Evolutionary conservation across 2,888 invertebrate genomes (phyloP), one percentile per base, ranked within the genome.

Genomic region (Anticlea derivata): DNA sequence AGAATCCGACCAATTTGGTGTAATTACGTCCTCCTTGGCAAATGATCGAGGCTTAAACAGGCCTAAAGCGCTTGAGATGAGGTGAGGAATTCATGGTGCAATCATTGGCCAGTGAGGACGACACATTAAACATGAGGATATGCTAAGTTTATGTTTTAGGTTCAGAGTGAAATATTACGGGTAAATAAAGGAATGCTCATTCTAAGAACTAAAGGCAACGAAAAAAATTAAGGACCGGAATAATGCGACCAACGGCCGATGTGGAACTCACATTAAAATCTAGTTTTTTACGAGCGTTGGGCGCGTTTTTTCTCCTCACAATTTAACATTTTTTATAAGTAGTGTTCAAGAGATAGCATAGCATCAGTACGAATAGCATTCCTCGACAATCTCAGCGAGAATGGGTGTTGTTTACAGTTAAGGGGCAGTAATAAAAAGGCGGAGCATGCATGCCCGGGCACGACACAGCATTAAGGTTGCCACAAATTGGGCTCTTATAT

Each of bases 1-100:
- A 87, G 90, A 90, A 89, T 90, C 89, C 89, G 89, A 90, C 89
- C 90, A 90, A 90, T 90, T 89, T 77, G 66, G 66, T 73, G 70
- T 46, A 46, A 20, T 1, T 5, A 17, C 6, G 24, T 41, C 30
- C 20, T 40, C 6, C 46, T 40, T 40, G 35, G 51, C 30, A 13
- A 39, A 27, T 34, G 45, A 51, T 51, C 47, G 2, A 24, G 22
- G 7, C 7, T 11, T 22, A 4, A 23, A 10, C 2, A 24, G 22
- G 7, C 7, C 7, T 22, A 4, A 23, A 10, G 8, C 13, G 8
- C n/a, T 5, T 7, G 23, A 23, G 5, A 7, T 6, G 11, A 12
- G 17, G 17, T 2, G 31, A 6, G 13, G 12, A 7, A 7, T 6
- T 10, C 4, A 7, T 7, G 5, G 34, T 44, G 13, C 6, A 24